Evolutionary conservation across 1,140 invertebrate genomes (phyloP).

Genomic region (Drepana arcuata): DNA sequence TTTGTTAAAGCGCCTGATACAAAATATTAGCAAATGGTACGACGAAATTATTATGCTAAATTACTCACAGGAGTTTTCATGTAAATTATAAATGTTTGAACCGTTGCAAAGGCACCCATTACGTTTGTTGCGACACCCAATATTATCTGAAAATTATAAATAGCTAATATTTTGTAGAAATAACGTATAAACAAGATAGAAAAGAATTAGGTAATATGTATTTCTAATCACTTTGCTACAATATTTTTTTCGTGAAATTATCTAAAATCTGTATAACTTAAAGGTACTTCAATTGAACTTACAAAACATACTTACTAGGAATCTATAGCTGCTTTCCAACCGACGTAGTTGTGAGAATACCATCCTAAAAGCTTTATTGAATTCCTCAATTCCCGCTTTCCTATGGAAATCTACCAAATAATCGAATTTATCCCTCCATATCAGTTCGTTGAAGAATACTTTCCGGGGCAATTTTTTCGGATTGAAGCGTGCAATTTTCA

Average conservation of each 20-base stretch:
- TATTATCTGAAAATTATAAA: constrained; percentile 20
- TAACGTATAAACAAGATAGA: no score
- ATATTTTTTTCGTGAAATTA: no score
- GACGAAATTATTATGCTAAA: no score
- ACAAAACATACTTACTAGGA: constrained; percentile 25
- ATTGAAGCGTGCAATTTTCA: constrained; percentile 30
- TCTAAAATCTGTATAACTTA: background rate
- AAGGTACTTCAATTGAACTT: background rate
- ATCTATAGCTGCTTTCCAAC: constrained; percentile 22
- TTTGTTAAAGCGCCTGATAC: no score
- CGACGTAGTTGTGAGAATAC: constrained; percentile 20
- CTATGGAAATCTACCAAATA: constrained; percentile 27
- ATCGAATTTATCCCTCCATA: constrained; percentile 30
- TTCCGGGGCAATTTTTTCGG: constrained; percentile 25
- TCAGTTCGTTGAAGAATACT: constrained; percentile 25
- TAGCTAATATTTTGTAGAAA: no score
- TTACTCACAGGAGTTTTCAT: constrained; percentile 13
- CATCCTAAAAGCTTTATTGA: constrained; percentile 22
- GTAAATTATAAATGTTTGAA: constrained; percentile 20
- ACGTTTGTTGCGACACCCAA: constrained; percentile 9
- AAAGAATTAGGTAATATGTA: no score
- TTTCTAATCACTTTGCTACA: no score
- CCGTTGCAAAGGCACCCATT: constrained; percentile 16
- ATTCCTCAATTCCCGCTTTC: constrained; percentile 17
- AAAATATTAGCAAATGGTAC: no score